Evolutionary conservation across 2,113 vertebrate genomes (phyloP), one percentile per base, ranked within the genome.

Genomic region (Gulo gulo): DNA sequence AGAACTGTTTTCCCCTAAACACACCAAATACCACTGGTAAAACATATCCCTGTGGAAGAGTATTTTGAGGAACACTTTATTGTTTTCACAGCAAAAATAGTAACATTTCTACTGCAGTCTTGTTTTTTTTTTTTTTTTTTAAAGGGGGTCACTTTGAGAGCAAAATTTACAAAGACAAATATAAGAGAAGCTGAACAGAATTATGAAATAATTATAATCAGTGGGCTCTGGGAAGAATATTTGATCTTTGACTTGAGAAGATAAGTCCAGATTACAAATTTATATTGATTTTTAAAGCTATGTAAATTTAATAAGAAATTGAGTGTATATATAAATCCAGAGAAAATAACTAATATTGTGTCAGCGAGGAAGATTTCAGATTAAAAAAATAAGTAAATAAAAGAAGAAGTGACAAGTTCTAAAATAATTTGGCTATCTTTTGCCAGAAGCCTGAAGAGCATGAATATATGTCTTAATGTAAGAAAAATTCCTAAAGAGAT

Each of bases 291-390:
- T 92, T 61, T 83, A 73, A 79, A 88, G 0, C 18, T 18, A 47
- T 45, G 20, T 2, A 55, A 2, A 67, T 94, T 63, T n/a, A 86
- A 3, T n/a, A 69, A 31, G 50, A 57, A 89, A 90, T 6, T 59
- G 8, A 8, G 3, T 9, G 1, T 5, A 16, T 61, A 36, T 39
- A 24, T 36, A 88, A 78, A 24, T 76, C 24, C 15, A 39, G 71
- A 88, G 9, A 91, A 95, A 91, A 57, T 67, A 92, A 50, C 34
- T 88, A 78, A 52, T 61, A 34, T 42, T 16, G 36, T 55, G 16
- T 69, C 1, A 47, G 45, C 26, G 29, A 93, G 1, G 6, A 4
- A 96, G 2, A 50, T 73, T 88, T 93, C 36, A 96, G 59, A 78
- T 90, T 61, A 88, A 84, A 47, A 42, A 45, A 31, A 45, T 52